These are phyloP conservation scores for Drosophila cracens DNA, from an alignment of 2,888 invertebrate genomes.

Conservation along the genomic window DNA sequence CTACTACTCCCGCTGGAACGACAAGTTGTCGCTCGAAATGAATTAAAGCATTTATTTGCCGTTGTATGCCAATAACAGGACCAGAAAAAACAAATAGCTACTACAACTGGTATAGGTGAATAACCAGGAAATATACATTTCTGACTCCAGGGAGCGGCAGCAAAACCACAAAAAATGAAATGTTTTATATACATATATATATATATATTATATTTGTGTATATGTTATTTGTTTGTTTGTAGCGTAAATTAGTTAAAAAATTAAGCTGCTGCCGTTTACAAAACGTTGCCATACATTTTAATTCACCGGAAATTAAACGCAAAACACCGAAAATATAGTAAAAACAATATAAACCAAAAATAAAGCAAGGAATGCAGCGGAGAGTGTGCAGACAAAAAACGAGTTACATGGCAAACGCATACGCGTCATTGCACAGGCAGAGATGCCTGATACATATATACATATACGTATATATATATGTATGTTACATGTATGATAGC, in stretches of 20 bases:
- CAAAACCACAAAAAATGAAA: conserved; percentile 12
- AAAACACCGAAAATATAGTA: conserved; percentile 11
- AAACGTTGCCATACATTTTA: conserved; percentile 60
- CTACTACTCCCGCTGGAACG: conserved; percentile 31
- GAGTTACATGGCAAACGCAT: conserved; percentile 62
- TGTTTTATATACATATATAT: neutral
- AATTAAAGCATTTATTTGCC: conserved; percentile 40
- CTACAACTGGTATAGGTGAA: conserved; percentile 27
- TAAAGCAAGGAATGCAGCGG: conserved; percentile 9
- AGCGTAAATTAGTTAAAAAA: conserved; percentile 26
- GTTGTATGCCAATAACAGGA: conserved; percentile 19
- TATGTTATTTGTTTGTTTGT: neutral
- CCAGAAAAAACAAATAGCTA: neutral
- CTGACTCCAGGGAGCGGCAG: conserved; percentile 37
- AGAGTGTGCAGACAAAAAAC: conserved; percentile 32
- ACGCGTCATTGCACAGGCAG: conserved; percentile 61
- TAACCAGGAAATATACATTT: conserved; percentile 46
- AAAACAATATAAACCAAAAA: conserved; percentile 21
- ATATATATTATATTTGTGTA: neutral
- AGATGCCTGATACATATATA: conserved; percentile 3
- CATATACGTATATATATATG: neutral
- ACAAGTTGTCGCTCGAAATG: conserved; percentile 33
- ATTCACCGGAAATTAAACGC: conserved; percentile 65
- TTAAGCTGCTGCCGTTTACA: conserved; percentile 11
- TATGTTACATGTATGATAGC: too few species aligned